Evolutionary conservation across 2,888 invertebrate species (phyloP), one percentile per base, ranked within the genome.

Genomic region (Phortica magna): DNA sequence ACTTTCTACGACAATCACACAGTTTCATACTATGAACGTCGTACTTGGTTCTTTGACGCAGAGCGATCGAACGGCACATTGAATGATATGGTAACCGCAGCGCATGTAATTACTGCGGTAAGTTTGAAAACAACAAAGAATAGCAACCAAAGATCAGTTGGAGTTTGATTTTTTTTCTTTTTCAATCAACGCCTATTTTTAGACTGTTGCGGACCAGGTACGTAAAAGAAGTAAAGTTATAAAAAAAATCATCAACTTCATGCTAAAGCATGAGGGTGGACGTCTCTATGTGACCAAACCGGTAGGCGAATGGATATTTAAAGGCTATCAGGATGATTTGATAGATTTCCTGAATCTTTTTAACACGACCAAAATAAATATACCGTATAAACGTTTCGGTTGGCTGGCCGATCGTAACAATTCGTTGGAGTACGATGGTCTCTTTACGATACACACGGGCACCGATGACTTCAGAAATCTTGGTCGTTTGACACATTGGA

Each of bases 401-500:
- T 97, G 97, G 96, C 96, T 98, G 89, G 93, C 91, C 9, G 93
- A 97, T 95, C 94, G 97, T 81, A 97, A 97, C 90, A 93, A 92
- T 42, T 95, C 96, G 0, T 90, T 93, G 48, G 93, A 93, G 0
- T 96, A 94, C 88, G 97, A 97, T 90, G 97, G 97, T 0, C 92
- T 93, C 0, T 96, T 95, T 88, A 95, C 95, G 74, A 95, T 97
- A 93, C 93, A 94, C 82, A 96, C 96, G 0, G 98, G 98, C 0
- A 92, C 92, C 1, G 89, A 92, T 7, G 94, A 96, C 84, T 93
- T 97, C 74, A 90, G 93, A 0, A 92, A 94, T 76, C 91, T 97
- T 57, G 96, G 96, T n/a, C 92, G 93, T 61, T 84, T 97, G 7
- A 93, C 94, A 73, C 92, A 93, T 78, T 98, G 97, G 97, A 95